Evolutionary conservation across 2,113 vertebrate genomes (phyloP), one percentile per base, ranked within the genome.

Genomic region (Hypanus sabinus): DNA sequence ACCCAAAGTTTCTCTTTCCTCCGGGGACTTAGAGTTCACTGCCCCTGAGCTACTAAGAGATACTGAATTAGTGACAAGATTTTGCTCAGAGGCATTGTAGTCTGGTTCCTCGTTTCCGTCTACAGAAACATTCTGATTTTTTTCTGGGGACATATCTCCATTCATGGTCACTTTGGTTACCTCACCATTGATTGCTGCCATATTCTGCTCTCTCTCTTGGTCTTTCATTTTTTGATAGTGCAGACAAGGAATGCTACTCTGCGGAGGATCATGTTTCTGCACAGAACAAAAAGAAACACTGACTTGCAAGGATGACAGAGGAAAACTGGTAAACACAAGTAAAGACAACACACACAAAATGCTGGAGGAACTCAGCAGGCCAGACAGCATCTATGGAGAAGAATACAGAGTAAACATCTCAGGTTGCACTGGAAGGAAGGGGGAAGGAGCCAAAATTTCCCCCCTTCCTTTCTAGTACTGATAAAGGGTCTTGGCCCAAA

Each of bases 211-310:
- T 96, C 95, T 97, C 94, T 98, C 98, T 0, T 97, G 98, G 76
- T 98, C 98, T 97, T 98, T 99, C 98, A 99, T 99, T 96, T 98
- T 99, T 96, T 98, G 99, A 94, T 99, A 99, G 96, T 99, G 99
- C 77, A 99, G 97, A 95, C 99, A 99, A 79, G 99, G 99, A 96
- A 99, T 98, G 97, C 98, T 99, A 96, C 97, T 99, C 95, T 98
- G 96, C 92, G 99, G 99, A 96, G 99, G 98, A 96, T 99, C 99
- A 14, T 99, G 99, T 98, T 99, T 99, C 99, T 99, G 95, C 11
- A 81, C 12, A 36, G 27, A 85, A 85, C 62, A 77, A 91, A 73
- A 90, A 65, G 5, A 20, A 62, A 16, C 60, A 68, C 4, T 65
- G 27, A 88, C 18, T 18, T 18, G 24, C 27, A 60, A 88, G 57